Conservation (phyloP, 2,888 invertebrate genomes). For the Spialia ferax region DNA sequence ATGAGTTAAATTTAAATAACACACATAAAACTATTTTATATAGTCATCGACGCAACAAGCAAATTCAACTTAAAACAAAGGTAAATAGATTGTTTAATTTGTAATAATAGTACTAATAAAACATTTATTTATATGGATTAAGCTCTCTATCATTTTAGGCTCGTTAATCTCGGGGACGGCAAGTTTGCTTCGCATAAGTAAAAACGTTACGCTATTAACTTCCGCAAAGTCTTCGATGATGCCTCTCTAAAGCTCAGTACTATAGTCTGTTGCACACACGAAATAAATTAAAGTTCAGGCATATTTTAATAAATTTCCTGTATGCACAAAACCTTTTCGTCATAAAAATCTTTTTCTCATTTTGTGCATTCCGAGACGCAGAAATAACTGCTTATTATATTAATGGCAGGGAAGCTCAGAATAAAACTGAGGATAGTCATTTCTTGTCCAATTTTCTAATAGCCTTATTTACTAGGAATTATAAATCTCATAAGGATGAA, state of each 20-base stretch:
- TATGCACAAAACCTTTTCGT: constrained; percentile 21
- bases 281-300: constrained; percentile 61
- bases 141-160: constrained; percentile 85
- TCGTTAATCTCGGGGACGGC: constrained; percentile 73
- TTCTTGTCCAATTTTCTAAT: constrained; percentile 47
- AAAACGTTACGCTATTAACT: constrained; percentile 18
- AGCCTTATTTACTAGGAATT: constrained; percentile 44
- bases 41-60: constrained; percentile 79
- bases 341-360: constrained; percentile 11
- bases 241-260: constrained; percentile 11
- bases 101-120: constrained; percentile 81
- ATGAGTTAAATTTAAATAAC: constrained; percentile 49
- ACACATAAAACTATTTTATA: constrained; percentile 71
- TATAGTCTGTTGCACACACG: constrained; percentile 44
- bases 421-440: constrained; percentile 54
- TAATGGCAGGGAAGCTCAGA: constrained; percentile 57
- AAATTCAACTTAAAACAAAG: constrained; percentile 80
- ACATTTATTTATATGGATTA: constrained; percentile 80
- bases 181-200: constrained; percentile 60
- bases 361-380: constrained; percentile 41
- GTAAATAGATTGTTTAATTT: constrained; percentile 79
- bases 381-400: constrained; percentile 35
- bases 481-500: constrained; percentile 48
- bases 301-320: constrained; percentile 41
- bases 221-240: constrained; percentile 7